These are phyloP conservation scores for Corythaeola cristata DNA, from an alignment of 2,113 vertebrate genomes.

Conservation along the genomic window DNA sequence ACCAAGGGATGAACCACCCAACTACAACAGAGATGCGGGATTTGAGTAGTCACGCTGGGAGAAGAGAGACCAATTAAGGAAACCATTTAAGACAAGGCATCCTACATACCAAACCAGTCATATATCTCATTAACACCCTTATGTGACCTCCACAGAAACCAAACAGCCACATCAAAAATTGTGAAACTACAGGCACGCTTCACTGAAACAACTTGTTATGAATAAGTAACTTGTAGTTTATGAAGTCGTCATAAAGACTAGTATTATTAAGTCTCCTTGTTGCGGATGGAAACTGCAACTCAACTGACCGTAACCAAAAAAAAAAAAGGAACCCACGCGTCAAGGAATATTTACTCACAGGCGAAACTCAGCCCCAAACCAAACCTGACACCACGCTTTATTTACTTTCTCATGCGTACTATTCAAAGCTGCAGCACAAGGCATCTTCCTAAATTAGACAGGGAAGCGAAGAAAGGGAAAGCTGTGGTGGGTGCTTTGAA, in stretches of 20 bases:
- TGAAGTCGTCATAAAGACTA: neutral
- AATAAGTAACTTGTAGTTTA: neutral
- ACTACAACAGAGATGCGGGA: neutral
- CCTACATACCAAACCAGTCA: neutral
- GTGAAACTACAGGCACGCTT: neutral
- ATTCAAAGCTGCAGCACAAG: neutral
- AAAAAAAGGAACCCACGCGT: neutral
- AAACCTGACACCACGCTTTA: neutral
- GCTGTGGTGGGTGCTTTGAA: neutral
- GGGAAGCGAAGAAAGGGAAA: neutral
- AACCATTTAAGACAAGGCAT: neutral
- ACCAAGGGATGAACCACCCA: neutral
- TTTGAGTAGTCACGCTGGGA: fast-evolving
- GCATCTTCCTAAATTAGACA: neutral
- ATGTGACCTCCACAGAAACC: neutral
- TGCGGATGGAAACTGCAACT: conserved; percentile 8
- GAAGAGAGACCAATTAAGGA: neutral
- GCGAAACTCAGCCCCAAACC: neutral
- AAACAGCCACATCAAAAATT: neutral
- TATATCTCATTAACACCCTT: neutral
- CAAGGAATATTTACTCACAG: neutral
- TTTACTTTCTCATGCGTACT: conserved; percentile 7
- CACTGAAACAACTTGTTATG: neutral
- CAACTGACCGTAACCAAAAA: neutral
- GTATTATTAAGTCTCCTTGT: neutral